Percentiles rank a stretch among this genome's conserved stretches.
These are phyloP conservation scores for Oxyura jamaicensis DNA, from an alignment of 2,113 vertebrate species.

Conservation along the genomic window DNA sequence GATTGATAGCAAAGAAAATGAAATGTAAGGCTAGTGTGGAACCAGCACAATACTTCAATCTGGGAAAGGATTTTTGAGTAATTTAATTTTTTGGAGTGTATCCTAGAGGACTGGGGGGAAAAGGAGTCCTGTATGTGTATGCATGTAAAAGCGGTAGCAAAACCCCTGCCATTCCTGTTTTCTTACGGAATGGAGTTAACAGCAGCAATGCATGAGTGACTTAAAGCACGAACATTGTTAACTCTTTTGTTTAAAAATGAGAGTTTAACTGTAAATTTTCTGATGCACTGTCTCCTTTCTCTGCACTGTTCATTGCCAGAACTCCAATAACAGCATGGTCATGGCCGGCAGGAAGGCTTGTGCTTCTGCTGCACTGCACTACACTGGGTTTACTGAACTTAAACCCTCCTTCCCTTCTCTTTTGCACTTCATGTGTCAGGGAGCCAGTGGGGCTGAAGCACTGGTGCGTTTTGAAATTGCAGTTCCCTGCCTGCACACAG, in stretches of 20 bases:
- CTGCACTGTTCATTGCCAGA: constrained; percentile 69
- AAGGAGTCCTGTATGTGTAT: constrained; percentile 70
- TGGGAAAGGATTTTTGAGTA: constrained; percentile 60
- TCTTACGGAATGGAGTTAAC: constrained; percentile 37
- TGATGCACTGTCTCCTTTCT: constrained; percentile 72
- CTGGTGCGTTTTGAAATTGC: background rate
- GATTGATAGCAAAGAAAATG: constrained; percentile 37
- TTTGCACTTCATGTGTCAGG: constrained; percentile 4
- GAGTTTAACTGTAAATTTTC: constrained; percentile 68
- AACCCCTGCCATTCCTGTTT: constrained; percentile 62
- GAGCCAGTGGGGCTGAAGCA: background rate
- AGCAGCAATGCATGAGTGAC: constrained; percentile 78
- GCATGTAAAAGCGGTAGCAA: constrained; percentile 74
- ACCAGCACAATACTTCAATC: constrained; percentile 18
- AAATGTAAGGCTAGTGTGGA: constrained; percentile 47
- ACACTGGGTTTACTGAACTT: constrained; percentile 38
- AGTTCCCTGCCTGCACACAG: background rate
- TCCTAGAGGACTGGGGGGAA: constrained; percentile 74
- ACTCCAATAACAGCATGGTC: constrained; percentile 76
- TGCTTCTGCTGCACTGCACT: constrained; percentile 71
- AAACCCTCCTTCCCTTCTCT: background rate
- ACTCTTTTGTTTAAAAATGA: constrained; percentile 49
- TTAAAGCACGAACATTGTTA: constrained; percentile 66
- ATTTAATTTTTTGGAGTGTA: constrained; percentile 74
- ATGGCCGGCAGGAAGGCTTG: constrained; percentile 75